phyloP scores from a whole-genome alignment of 53 echinoderm and acorn worm species.

The Hippasteria phrygiana region DNA sequence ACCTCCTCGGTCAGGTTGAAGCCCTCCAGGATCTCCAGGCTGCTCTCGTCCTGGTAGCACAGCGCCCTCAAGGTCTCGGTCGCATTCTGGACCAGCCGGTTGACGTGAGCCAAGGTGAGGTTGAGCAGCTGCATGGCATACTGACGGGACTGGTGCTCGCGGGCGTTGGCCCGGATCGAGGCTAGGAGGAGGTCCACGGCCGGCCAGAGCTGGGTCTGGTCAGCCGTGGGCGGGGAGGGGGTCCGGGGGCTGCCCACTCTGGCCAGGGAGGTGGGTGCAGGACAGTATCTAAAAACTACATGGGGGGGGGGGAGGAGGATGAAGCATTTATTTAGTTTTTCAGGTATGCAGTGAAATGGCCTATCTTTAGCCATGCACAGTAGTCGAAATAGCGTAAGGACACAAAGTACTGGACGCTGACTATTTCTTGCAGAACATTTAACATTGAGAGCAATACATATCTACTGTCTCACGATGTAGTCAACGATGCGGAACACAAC shows the following conservation, averaged over 20 bases:
- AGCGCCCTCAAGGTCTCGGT: conserved; percentile 58
- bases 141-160: conserved; percentile 87
- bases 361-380: too few species aligned
- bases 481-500: too few species aligned
- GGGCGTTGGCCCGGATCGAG: conserved; percentile 79
- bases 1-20: conserved; percentile 49
- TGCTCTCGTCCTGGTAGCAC: background rate
- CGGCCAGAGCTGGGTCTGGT: conserved; percentile 81
- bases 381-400: too few species aligned
- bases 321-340: background rate
- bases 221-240: conserved; percentile 55
- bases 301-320: background rate
- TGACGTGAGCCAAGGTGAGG: conserved; percentile 79
- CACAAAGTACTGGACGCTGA: too few species aligned
- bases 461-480: too few species aligned
- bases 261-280: conserved; percentile 27
- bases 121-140: conserved; percentile 89
- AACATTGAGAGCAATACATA: too few species aligned
- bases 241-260: conserved; percentile 7
- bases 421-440: too few species aligned
- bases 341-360: background rate
- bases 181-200: conserved; percentile 81
- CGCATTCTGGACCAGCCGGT: conserved; percentile 89
- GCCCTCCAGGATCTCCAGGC: conserved; percentile 12
- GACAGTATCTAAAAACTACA: conserved; percentile 44